Conservation (phyloP, 2,797 vertebrate species). For the Halcyon leucocephala region DNA sequence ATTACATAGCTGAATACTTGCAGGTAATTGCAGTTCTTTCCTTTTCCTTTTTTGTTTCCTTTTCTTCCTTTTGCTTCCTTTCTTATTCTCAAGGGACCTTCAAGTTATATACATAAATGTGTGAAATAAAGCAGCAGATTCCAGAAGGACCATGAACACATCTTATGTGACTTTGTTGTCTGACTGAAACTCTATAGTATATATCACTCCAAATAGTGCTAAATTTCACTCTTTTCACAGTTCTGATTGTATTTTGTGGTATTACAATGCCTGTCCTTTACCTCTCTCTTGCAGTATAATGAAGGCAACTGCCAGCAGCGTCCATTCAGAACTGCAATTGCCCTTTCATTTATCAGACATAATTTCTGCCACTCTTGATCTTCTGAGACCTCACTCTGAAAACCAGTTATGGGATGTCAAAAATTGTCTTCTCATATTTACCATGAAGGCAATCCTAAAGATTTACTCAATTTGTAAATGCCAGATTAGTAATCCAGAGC, state of each 20-base stretch:
- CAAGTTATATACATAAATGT: neutral
- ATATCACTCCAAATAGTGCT: neutral
- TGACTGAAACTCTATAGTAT: neutral
- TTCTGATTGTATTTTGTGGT: neutral
- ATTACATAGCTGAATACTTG: neutral
- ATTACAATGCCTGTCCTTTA: neutral
- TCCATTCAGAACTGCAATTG: neutral
- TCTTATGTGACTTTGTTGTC: neutral
- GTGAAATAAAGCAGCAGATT: neutral
- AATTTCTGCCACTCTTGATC: neutral
- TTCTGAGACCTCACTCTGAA: neutral
- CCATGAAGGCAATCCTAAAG: neutral
- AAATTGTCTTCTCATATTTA: neutral
- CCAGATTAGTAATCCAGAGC: neutral
- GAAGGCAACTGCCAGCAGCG: neutral
- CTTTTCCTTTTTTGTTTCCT: neutral
- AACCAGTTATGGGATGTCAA: neutral
- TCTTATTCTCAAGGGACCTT: neutral
- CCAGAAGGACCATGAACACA: neutral
- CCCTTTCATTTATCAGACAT: neutral
- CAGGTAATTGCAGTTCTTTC: neutral
- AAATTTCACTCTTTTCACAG: neutral
- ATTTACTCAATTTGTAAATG: neutral
- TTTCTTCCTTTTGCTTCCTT: neutral
- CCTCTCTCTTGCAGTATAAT: neutral